Base-by-base conservation (phyloP, 1,140 invertebrate genomes). In the Hylyphantes graminicola region DNA sequence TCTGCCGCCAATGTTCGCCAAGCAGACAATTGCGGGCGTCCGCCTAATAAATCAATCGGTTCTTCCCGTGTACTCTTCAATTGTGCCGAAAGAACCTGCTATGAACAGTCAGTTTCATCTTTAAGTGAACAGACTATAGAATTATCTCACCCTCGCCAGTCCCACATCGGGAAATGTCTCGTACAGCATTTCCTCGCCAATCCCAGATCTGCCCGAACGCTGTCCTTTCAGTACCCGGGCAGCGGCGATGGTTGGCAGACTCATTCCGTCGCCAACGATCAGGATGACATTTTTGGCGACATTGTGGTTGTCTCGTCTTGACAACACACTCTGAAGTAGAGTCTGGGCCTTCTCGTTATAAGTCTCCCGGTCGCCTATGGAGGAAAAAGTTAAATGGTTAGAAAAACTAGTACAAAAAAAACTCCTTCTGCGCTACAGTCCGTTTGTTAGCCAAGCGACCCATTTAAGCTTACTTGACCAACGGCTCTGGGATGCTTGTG, bases 241-340 rank as follows among this genome's bases (percentile, higher is more conserved):
- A 0, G 96, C 95, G 0, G 96, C 96, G n/a, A 96, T 92, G 0
- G 96, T 97, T 55, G 95, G 93, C 0, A 95, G 92, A 9, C 96
- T 96, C 96, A 99, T 98, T 0, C 97, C 96, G 88, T 98, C 96
- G 0, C 96, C 97, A 9, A 98, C 90, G 87, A 98, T 98, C 0
- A 98, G 86, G 19, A 98, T 95, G 0, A 97, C 93, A 89, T 98
- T 98, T 89, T 94, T 96, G 0, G 79, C 79, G 13, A 81, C 79
- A 51, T 81, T 81, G 10, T 9, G 13, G 65, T 81, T 73, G 0
- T 96, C 96, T 0, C 51, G 11, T 59, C 59, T 59, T 0, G 2
- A 35, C 15, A 76, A 48, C 3, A 51, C 68, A 11, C 54, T 51
- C n/a, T 76, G 9, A 1, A 84, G 53, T 7, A 76, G 11, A 0